Percentiles rank a stretch among this genome's conserved stretches.
phyloP scores from a whole-genome alignment of 2,113 vertebrate genomes.

The Neogale vison region DNA sequence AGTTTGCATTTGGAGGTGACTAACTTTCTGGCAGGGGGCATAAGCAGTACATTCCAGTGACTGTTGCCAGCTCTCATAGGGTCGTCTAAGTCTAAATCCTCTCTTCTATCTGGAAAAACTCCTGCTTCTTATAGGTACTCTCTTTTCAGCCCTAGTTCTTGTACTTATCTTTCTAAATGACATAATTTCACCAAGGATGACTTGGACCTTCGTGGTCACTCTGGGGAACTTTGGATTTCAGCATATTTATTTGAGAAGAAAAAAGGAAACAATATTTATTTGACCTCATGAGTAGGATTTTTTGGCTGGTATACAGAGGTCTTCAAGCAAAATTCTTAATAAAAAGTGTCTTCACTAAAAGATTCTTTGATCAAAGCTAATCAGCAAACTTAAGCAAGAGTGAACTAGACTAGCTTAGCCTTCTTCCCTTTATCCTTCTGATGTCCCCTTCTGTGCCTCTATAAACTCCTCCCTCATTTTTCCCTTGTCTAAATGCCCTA shows the following conservation, averaged over 20 bases:
- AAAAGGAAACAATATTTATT: neutral
- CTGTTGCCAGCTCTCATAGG: neutral
- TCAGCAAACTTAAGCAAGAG: neutral
- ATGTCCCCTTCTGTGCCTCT: neutral
- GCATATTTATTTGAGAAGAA: neutral
- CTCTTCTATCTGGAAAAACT: neutral
- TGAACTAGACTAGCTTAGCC: neutral
- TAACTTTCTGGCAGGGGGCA: neutral
- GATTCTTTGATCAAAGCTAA: neutral
- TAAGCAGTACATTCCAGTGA: rapidly evolving
- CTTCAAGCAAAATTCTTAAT: neutral
- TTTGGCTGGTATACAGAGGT: neutral
- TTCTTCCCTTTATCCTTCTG: neutral
- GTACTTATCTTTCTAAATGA: neutral
- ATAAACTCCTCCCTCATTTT: neutral
- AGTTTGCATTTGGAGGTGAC: neutral
- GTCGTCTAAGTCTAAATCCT: neutral
- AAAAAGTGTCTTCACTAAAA: neutral
- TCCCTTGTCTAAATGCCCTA: neutral
- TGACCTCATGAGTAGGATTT: neutral
- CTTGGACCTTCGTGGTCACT: neutral
- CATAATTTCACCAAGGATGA: neutral
- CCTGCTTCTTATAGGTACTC: neutral
- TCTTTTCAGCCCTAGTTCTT: neutral
- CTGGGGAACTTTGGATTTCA: neutral